These are phyloP conservation scores for Agrotis segetum DNA, from an alignment of 2,888 invertebrate genomes.

Conservation along the genomic window DNA sequence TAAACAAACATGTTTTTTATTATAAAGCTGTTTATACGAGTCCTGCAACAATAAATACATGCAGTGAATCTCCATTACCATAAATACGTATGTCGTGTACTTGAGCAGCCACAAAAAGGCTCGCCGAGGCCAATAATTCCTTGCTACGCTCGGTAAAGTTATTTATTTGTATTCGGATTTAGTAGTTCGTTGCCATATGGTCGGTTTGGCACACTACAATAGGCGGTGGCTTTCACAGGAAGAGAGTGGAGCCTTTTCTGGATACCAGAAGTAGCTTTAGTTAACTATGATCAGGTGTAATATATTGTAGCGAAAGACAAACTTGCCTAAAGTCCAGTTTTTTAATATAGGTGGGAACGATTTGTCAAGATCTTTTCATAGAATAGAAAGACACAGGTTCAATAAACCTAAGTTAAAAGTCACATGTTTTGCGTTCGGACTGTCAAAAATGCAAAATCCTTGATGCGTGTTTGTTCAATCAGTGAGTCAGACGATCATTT, in stretches of 20 bases:
- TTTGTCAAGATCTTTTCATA: background rate
- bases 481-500: constrained; percentile 38
- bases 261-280: background rate
- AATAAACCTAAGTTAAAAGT: constrained; percentile 17
- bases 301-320: background rate
- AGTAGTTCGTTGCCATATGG: constrained; percentile 34
- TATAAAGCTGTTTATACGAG: constrained; percentile 31
- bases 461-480: constrained; percentile 24
- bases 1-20: constrained; percentile 39
- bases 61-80: constrained; percentile 67
- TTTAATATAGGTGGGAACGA: background rate
- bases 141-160: constrained; percentile 29
- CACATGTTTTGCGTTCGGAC: background rate
- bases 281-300: background rate
- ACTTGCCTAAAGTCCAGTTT: no score
- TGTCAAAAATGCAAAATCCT: constrained; percentile 22
- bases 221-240: background rate
- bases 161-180: constrained; percentile 41
- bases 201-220: constrained; percentile 6
- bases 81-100: constrained; percentile 64
- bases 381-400: background rate
- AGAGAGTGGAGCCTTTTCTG: background rate
- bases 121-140: constrained; percentile 49
- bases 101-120: constrained; percentile 62
- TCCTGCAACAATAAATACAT: constrained; percentile 51